Evolutionary conservation across 2,888 invertebrate genomes (phyloP).

Genomic region (Crioceris asparagi): DNA sequence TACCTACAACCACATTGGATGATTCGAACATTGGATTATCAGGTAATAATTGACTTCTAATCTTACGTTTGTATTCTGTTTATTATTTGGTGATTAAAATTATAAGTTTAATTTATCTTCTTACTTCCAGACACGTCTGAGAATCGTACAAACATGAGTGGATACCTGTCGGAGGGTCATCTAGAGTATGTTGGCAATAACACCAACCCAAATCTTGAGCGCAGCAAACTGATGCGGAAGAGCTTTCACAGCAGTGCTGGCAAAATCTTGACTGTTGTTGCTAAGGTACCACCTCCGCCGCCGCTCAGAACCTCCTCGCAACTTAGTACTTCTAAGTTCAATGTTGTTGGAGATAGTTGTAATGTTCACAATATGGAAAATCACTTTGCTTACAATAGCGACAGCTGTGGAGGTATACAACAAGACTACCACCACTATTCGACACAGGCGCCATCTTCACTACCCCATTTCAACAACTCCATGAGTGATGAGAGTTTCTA

Average conservation of each 20-base stretch:
- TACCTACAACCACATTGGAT: constrained; percentile 50
- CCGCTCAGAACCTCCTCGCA: constrained; percentile 81
- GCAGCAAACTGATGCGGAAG: constrained; percentile 79
- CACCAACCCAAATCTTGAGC: constrained; percentile 72
- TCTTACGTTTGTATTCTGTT: too few relatives aligned
- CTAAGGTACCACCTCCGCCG: constrained; percentile 79
- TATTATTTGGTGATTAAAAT: background rate
- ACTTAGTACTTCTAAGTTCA: constrained; percentile 58
- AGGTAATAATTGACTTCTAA: too few relatives aligned
- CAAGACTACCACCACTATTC: constrained; percentile 30
- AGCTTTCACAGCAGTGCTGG: constrained; percentile 79
- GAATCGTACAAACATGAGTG: constrained; percentile 48
- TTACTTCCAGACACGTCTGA: constrained; percentile 32
- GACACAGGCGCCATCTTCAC: constrained; percentile 22
- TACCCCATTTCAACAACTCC: constrained; percentile 21
- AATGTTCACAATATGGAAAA: too few relatives aligned
- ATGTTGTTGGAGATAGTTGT: too few relatives aligned
- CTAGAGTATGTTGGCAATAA: constrained; percentile 58
- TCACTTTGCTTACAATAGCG: constrained; percentile 43
- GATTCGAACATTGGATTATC: constrained; percentile 64
- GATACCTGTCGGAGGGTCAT: constrained; percentile 80
- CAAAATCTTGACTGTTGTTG: constrained; percentile 67
- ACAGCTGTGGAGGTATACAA: constrained; percentile 32
- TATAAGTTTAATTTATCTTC: background rate
- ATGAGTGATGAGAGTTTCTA: constrained; percentile 21